Conservation (phyloP, 2,797 vertebrate genomes). For the Ctenosaura bakeri region DNA sequence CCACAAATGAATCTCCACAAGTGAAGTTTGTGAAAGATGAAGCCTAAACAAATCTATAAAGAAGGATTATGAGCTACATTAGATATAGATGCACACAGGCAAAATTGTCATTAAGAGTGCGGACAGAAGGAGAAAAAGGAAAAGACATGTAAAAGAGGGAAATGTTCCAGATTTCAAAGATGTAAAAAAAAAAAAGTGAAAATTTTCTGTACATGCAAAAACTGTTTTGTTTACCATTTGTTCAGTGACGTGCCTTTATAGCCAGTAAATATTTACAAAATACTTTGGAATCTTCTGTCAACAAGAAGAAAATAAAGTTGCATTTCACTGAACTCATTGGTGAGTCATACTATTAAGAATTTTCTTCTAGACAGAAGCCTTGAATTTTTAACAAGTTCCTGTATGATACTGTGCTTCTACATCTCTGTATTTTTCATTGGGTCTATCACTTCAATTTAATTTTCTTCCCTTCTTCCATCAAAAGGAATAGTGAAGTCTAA, state of each 20-base stretch:
- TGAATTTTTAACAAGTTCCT: conserved; percentile 49
- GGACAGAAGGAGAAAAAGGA: background rate
- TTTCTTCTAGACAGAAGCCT: conserved; percentile 50
- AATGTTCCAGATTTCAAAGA: conserved; percentile 26
- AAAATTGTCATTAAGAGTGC: conserved; percentile 24
- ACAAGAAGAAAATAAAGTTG: conserved; percentile 39
- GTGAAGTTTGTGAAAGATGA: conserved; percentile 3
- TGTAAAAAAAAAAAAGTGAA: background rate
- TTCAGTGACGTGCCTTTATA: conserved; percentile 23
- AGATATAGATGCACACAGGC: background rate
- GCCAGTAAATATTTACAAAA: conserved; percentile 43
- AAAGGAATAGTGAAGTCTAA: background rate
- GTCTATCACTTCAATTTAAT: conserved; percentile 42
- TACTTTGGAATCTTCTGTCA: conserved; percentile 53
- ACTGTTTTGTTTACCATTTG: conserved; percentile 6
- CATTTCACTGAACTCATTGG: conserved; percentile 57
- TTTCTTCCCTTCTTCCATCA: conserved; percentile 15
- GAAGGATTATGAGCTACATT: background rate
- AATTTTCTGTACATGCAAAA: background rate
- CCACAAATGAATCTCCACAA: background rate
- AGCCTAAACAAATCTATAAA: background rate
- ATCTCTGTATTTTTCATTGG: conserved; percentile 60
- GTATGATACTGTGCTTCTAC: conserved; percentile 33
- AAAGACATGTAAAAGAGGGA: background rate
- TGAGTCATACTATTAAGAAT: conserved; percentile 48